Conservation (phyloP, 1,140 invertebrate genomes). For the Lepidotrigona ventralis region DNA sequence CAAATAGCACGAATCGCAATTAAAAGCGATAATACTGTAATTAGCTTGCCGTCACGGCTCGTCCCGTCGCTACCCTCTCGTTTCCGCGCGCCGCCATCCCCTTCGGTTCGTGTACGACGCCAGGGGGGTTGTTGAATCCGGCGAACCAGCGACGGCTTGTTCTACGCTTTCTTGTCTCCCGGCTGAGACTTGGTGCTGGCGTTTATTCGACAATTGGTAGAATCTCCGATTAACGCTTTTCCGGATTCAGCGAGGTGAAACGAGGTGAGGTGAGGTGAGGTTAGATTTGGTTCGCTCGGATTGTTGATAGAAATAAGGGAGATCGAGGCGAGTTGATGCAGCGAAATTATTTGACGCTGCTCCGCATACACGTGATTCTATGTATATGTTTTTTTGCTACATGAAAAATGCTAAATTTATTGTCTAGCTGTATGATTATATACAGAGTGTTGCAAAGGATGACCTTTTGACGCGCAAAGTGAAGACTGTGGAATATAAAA, state of each 20-base stretch:
- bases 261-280: too few relatives aligned
- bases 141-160: neutral
- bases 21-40: slow-evolving; percentile 72
- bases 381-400: too few relatives aligned
- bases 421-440: too few relatives aligned
- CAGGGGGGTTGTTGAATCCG: neutral
- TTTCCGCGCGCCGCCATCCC: neutral
- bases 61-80: neutral
- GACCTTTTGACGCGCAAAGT: too few relatives aligned
- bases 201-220: slow-evolving; percentile 4
- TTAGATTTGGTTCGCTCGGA: neutral
- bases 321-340: neutral
- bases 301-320: neutral
- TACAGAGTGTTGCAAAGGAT: too few relatives aligned
- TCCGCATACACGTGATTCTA: neutral
- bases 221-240: neutral
- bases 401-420: too few relatives aligned
- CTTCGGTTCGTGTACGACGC: neutral
- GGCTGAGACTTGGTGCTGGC: neutral
- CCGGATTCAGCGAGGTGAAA: neutral
- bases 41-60: slow-evolving; percentile 49
- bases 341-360: neutral
- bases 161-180: neutral
- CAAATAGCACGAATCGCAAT: slow-evolving; percentile 70
- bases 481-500: too few relatives aligned